Percentiles rank a stretch among this genome's conserved stretches.
Conservation (phyloP, 2,797 vertebrate species). For the Semaprochilodus insignis region DNA sequence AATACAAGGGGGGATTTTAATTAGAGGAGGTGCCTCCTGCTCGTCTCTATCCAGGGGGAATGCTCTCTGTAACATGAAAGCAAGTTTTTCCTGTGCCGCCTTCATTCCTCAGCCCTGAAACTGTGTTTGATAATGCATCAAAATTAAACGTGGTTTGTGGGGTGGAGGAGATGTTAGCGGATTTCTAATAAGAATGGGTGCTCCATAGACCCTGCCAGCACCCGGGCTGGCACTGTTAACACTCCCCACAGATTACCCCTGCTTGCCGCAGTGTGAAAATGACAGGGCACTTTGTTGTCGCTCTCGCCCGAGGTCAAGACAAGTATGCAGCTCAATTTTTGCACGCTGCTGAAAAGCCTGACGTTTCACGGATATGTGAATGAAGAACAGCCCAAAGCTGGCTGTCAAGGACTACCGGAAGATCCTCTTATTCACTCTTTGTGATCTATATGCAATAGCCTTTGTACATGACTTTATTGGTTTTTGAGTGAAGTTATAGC, state of each 20-base stretch:
- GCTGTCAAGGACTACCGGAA: slow-evolving; percentile 54
- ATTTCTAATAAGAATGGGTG: slow-evolving; percentile 66
- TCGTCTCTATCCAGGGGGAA: slow-evolving; percentile 67
- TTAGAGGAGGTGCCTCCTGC: slow-evolving; percentile 67
- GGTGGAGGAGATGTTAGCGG: slow-evolving; percentile 68
- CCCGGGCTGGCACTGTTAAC: slow-evolving; percentile 24
- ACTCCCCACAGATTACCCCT: slow-evolving; percentile 62
- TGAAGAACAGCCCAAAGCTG: slow-evolving; percentile 62
- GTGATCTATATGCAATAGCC: slow-evolving; percentile 58
- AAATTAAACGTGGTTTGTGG: slow-evolving; percentile 65
- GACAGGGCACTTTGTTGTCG: slow-evolving; percentile 55
- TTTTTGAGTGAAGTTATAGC: slow-evolving; percentile 70
- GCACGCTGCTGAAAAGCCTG: slow-evolving; percentile 61
- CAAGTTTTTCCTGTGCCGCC: slow-evolving; percentile 71
- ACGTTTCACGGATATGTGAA: slow-evolving; percentile 67
- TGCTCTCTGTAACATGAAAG: slow-evolving; percentile 73
- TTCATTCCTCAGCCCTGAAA: slow-evolving; percentile 70
- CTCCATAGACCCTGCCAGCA: not conserved
- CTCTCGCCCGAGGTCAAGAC: slow-evolving; percentile 65
- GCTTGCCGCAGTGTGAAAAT: slow-evolving; percentile 63
- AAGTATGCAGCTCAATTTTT: slow-evolving; percentile 72
- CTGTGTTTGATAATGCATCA: slow-evolving; percentile 63
- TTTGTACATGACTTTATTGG: slow-evolving; percentile 64
- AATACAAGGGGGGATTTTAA: slow-evolving; percentile 76
- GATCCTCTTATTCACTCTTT: slow-evolving; percentile 36